Evolutionary conservation across 2,797 vertebrate species (phyloP), one percentile per base, ranked within the genome.

Genomic region (Geotrypetes seraphini): DNA sequence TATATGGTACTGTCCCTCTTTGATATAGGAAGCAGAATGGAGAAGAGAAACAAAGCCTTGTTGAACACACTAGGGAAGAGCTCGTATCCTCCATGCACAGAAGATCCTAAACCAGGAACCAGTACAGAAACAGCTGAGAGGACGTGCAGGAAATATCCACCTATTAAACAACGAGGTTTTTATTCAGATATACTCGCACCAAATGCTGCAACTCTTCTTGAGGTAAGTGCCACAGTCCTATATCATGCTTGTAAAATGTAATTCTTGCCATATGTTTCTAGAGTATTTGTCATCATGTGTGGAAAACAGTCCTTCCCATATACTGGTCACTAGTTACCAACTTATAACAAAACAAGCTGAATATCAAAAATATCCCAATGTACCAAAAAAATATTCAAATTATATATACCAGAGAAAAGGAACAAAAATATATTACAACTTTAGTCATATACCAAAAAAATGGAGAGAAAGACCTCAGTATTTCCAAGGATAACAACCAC

Each of bases 151-250:
- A 73, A 56, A 33, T 48, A 63, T 33, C 67, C 50, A 0, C 5
- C 48, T 6, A 67, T 60, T 22, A 74, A 65, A 43, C 72, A 76
- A 51, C 71, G 24, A 6, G 69, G 60, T 6, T 50, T 68, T 47
- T 86, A 78, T 60, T 81, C 84, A 8, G 74, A 82, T 7, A 47
- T 60, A 21, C 57, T 83, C 36, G 32, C 49, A 43, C 30, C 70
- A 22, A 66, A 57, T 54, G 26, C 64, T 16, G 59, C 59, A 41
- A 28, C 16, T 10, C 44, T 58, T 12, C 60, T 61, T 0, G 39
- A 48, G 60, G 90, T 92, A 66, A 63, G 60, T 62, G 19, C 33
- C 33, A 37, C 20, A 17, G 42, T 8, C 24, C 19, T 38, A 30
- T 10, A 7, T 20, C 16, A 31, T 17, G n/a, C n/a, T n/a, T n/a